Percentiles rank a stretch among this genome's conserved stretches.
Evolutionary conservation across 2,113 vertebrate genomes (phyloP).

Genomic region (Erythrocebus patas): DNA sequence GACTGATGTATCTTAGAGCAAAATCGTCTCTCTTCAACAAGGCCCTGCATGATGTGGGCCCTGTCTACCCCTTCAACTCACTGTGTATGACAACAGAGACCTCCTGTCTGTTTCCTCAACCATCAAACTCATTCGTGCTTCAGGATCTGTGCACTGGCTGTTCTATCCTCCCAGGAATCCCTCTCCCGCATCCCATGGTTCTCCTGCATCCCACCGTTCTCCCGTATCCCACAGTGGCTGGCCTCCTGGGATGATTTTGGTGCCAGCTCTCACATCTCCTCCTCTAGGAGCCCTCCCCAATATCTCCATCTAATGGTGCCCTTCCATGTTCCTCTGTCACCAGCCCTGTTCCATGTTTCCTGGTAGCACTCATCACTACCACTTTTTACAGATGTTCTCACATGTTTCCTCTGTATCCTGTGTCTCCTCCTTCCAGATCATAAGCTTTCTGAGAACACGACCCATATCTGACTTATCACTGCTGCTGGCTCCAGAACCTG

Average conservation of each 20-base stretch:
- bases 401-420: rapidly evolving
- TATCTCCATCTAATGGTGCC: rapidly evolving
- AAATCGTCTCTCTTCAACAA: no score
- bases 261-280: no score
- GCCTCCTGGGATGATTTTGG: background rate
- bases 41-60: rapidly evolving
- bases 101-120: background rate
- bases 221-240: rapidly evolving
- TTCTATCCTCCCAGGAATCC: background rate
- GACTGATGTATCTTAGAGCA: background rate
- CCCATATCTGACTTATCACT: rapidly evolving
- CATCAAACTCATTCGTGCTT: background rate
- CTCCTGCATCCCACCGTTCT: no score
- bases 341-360: background rate
- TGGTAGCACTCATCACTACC: background rate
- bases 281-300: background rate
- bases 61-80: rapidly evolving
- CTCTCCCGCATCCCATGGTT: rapidly evolving
- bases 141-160: background rate
- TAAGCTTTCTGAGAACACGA: rapidly evolving
- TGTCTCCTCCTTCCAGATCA: background rate
- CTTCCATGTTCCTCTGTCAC: no score
- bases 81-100: rapidly evolving
- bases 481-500: no score
- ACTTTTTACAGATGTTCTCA: no score